A percentile compares a stretch with the other conserved stretches of the same genome.
Evolutionary conservation across 2,888 invertebrate species (phyloP).

Genomic region (Leptinotarsa tumamoca): DNA sequence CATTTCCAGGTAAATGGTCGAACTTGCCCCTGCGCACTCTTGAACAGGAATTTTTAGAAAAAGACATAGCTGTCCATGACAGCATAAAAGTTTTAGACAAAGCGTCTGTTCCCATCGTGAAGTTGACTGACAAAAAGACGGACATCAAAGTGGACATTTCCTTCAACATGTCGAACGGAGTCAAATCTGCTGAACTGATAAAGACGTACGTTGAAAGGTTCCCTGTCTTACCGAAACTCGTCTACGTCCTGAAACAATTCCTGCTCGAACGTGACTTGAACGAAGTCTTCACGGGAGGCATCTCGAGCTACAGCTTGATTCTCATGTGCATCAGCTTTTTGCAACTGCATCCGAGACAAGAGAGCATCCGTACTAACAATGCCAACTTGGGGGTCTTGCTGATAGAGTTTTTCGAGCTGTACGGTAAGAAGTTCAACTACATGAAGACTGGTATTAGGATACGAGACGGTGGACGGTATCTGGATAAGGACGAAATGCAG

Average conservation of each 20-base stretch:
- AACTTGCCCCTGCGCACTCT: constrained; percentile 91
- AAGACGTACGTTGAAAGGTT: constrained; percentile 89
- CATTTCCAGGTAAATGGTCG: constrained; percentile 82
- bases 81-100: constrained; percentile 97
- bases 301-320: constrained; percentile 98
- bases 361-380: constrained; percentile 71
- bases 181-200: constrained; percentile 95
- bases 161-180: constrained; percentile 98
- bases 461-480: constrained; percentile 92
- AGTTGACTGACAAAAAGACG: constrained; percentile 83
- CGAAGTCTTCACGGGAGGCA: constrained; percentile 99
- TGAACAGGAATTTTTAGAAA: constrained; percentile 89
- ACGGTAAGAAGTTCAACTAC: constrained; percentile 96
- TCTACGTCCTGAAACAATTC: constrained; percentile 98
- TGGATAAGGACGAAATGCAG: constrained; percentile 93
- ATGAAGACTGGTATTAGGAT: constrained; percentile 94
- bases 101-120: constrained; percentile 98
- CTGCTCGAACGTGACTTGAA: constrained; percentile 97
- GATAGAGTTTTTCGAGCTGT: constrained; percentile 97
- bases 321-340: constrained; percentile 98
- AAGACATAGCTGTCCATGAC: constrained; percentile 89
- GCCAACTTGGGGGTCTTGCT: constrained; percentile 91
- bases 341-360: constrained; percentile 88
- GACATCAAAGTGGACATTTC: constrained; percentile 98
- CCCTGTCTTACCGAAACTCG: constrained; percentile 92